Percentiles rank a stretch among this genome's conserved stretches.
Conservation (phyloP, 1,140 invertebrate genomes). For the Archivesica marissinica region DNA sequence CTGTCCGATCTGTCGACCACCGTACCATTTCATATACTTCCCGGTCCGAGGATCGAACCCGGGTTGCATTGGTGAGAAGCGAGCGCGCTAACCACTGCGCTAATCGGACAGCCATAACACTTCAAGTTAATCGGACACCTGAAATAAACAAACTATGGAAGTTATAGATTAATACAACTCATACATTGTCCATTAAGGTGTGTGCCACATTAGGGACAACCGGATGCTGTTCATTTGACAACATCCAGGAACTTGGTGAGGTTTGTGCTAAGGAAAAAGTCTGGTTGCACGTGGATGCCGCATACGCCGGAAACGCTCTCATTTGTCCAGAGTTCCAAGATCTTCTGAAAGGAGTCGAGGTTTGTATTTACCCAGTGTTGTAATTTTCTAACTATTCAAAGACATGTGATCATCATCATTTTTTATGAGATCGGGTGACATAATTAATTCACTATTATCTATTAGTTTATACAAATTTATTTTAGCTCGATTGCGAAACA, state of each 20-base stretch:
- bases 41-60: no score
- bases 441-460: background rate
- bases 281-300: constrained; percentile 97
- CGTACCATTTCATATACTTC: no score
- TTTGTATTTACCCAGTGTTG: constrained; percentile 63
- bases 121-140: no score
- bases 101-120: no score
- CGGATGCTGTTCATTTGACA: constrained; percentile 95
- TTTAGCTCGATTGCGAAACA: background rate
- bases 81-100: no score
- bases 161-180: no score
- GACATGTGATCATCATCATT: no score
- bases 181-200: constrained; percentile 87
- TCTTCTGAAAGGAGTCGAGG: constrained; percentile 93
- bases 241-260: constrained; percentile 93
- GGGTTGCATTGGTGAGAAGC: no score
- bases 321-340: constrained; percentile 97
- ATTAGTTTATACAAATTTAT: background rate
- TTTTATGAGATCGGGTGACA: no score
- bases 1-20: no score
- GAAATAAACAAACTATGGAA: no score
- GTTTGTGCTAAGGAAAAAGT: constrained; percentile 90
- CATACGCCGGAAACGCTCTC: constrained; percentile 95
- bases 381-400: no score
- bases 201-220: constrained; percentile 96